Percentiles rank a stretch among this genome's conserved stretches.
Evolutionary conservation across 2,113 vertebrate genomes (phyloP).

Genomic region (Nothocercus nigrocapillus): DNA sequence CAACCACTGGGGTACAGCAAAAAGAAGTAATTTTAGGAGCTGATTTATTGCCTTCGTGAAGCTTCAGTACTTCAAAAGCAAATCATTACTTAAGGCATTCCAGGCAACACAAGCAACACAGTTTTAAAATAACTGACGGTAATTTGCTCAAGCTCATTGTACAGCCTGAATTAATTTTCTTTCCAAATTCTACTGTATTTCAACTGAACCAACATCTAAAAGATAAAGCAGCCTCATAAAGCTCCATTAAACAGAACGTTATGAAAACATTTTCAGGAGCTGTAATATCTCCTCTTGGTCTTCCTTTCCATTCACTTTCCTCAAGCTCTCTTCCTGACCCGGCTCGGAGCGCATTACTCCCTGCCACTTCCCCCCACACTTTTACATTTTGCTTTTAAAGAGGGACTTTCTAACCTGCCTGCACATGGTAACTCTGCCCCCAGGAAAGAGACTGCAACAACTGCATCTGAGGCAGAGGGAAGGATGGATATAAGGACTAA

Average conservation of each 20-base stretch:
- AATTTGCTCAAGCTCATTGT: slow-evolving; percentile 20
- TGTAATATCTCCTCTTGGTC: neutral
- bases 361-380: neutral
- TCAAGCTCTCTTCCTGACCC: neutral
- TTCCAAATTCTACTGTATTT: neutral
- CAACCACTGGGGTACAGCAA: neutral
- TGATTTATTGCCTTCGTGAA: neutral
- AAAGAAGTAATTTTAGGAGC: neutral
- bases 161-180: neutral
- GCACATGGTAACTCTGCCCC: neutral
- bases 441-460: neutral
- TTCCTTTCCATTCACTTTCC: neutral
- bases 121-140: neutral
- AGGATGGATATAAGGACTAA: no score
- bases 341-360: neutral
- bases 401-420: neutral
- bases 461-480: neutral
- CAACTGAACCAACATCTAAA: neutral
- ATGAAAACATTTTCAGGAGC: neutral
- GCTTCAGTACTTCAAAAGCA: neutral
- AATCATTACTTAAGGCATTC: neutral
- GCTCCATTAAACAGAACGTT: neutral
- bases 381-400: neutral
- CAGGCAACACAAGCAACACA: neutral
- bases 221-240: slow-evolving; percentile 12